Evolutionary conservation across 2,113 vertebrate genomes (phyloP), one percentile per base, ranked within the genome.

Genomic region (Periophthalmus modestus): DNA sequence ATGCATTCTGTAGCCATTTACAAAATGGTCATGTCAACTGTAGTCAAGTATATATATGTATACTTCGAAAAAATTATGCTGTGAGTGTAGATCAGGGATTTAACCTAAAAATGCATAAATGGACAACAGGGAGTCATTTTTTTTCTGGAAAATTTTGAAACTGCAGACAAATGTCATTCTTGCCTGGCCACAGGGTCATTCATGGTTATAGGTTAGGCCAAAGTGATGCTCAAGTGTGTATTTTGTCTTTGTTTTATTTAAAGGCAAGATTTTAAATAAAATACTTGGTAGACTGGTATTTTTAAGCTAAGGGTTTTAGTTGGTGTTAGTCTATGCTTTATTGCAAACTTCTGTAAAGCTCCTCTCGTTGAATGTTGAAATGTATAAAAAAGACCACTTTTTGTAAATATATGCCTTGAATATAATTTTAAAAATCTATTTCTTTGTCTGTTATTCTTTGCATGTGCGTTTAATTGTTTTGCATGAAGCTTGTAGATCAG

Each of bases 211-310:
- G 93, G 90, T 87, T 79, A 94, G 92, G 91, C 88, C 90, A 90
- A 93, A 91, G 81, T 93, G 91, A 94, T 90, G 94, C 90, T 92
- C 71, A 62, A 62, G 91, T 97, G 96, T 96, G 94, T 94, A 96
- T 94, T 93, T 88, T 85, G 94, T 93, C 92, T 97, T 94, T 92
- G 89, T 93, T 92, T 89, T 89, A 83, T 93, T 93, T 92, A 68
- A 87, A 89, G 93, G 90, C 78, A 92, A 82, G 28, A 62, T 28
- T 94, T 95, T 94, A 95, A 97, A 94, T 95, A 94, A 95, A 93
- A 88, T 96, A 93, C 91, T 96, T 95, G 95, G 96, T 95, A 96
- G 94, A 93, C 93, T 94, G 91, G 85, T 83, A 92, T 94, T 90
- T 93, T 94, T 93, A 94, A 91, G 89, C 91, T 92, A 87, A 93